These are phyloP conservation scores for Propithecus deckenii DNA, from an alignment of 2,797 vertebrate species.

Conservation along the genomic window DNA sequence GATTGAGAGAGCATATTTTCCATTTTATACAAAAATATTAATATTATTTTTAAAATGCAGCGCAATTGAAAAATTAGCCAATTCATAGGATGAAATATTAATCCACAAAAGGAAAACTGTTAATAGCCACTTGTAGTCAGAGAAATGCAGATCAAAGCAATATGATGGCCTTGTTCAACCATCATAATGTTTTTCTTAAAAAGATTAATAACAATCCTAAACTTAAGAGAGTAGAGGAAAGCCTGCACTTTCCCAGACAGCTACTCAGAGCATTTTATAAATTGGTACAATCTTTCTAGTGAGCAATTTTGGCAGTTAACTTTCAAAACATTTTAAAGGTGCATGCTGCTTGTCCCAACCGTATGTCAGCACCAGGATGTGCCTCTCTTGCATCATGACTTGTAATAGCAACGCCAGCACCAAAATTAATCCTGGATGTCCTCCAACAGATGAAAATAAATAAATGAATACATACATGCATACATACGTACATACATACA, in stretches of 20 bases:
- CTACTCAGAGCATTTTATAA: neutral
- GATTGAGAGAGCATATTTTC: neutral
- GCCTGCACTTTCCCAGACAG: neutral
- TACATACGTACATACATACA: too few species aligned
- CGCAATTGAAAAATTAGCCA: neutral
- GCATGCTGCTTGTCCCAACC: too few species aligned
- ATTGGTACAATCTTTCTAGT: neutral
- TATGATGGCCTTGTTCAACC: neutral
- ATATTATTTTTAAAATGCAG: neutral
- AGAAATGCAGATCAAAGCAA: neutral
- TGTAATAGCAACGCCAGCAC: too few species aligned
- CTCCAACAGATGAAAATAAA: neutral
- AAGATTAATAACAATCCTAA: neutral
- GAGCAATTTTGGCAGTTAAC: neutral
- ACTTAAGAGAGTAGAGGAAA: too few species aligned
- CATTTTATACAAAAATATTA: neutral
- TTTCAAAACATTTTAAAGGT: neutral
- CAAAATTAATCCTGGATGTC: neutral
- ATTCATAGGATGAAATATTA: neutral
- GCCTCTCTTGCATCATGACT: too few species aligned
- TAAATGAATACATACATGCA: neutral
- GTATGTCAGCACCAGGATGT: accelerated
- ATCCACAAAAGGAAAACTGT: neutral
- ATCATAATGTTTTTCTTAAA: neutral
- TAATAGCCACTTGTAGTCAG: too few species aligned